Evolutionary conservation across 2,888 invertebrate genomes (phyloP).

Genomic region (Drosophila flavopinicola): DNA sequence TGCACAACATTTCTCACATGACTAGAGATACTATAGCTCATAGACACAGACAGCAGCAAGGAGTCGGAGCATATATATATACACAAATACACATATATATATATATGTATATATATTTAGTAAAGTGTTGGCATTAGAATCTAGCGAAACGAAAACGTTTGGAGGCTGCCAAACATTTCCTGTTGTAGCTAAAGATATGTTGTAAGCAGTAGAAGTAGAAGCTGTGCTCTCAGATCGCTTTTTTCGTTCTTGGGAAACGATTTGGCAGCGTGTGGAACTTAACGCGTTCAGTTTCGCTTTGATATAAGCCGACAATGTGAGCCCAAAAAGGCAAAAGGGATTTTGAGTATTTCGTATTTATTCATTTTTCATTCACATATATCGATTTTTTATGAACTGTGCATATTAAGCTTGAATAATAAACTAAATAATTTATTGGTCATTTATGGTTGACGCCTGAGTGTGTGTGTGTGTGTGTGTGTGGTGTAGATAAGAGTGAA

Average conservation of each 20-base stretch:
- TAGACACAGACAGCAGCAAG: slow-evolving; percentile 22
- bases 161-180: slow-evolving; percentile 69
- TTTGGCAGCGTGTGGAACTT: slow-evolving; percentile 52
- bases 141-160: slow-evolving; percentile 58
- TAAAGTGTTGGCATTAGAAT: slow-evolving; percentile 53
- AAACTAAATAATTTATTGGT: slow-evolving; percentile 66
- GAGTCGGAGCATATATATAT: background rate
- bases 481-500: slow-evolving; percentile 36
- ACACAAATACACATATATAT: background rate
- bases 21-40: slow-evolving; percentile 43
- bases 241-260: slow-evolving; percentile 63
- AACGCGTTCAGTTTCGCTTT: slow-evolving; percentile 49
- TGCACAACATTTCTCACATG: slow-evolving; percentile 80
- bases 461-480: slow-evolving; percentile 7
- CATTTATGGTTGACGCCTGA: slow-evolving; percentile 30
- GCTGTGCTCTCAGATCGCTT: slow-evolving; percentile 27
- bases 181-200: slow-evolving; percentile 49
- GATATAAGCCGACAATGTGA: slow-evolving; percentile 44
- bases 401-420: slow-evolving; percentile 48
- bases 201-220: slow-evolving; percentile 11
- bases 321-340: slow-evolving; percentile 7
- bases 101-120: slow-evolving; percentile 5
- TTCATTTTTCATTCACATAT: slow-evolving; percentile 7
- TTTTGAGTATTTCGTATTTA: slow-evolving; percentile 7
- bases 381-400: slow-evolving; percentile 47